Conservation (phyloP, 2,797 vertebrate species). For the Acropternis orthonyx region DNA sequence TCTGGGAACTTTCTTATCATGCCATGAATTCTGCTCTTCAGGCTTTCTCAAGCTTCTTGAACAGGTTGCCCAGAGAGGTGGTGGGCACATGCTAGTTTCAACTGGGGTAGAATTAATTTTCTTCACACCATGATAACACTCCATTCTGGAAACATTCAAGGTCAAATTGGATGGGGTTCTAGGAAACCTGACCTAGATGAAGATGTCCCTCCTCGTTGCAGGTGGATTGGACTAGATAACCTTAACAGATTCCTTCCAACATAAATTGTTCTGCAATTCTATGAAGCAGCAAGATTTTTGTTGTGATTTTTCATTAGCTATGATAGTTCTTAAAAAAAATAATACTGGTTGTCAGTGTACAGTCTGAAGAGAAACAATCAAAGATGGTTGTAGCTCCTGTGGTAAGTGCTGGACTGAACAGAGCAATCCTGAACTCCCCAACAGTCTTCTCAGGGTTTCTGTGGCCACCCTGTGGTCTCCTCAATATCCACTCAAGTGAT, state of each 20-base stretch:
- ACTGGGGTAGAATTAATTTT: background rate
- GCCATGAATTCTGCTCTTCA: background rate
- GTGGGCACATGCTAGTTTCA: background rate
- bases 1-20: background rate
- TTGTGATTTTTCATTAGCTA: background rate
- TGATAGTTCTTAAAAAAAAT: background rate
- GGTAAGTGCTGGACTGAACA: background rate
- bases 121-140: background rate
- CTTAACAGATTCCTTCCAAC: background rate
- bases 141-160: background rate
- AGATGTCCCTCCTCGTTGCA: background rate
- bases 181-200: background rate
- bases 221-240: fast-evolving
- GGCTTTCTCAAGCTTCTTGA: background rate
- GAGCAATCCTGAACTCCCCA: background rate
- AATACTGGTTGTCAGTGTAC: background rate
- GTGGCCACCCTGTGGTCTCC: background rate
- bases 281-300: background rate
- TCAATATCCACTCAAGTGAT: background rate
- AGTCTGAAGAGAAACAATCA: background rate
- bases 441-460: background rate
- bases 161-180: background rate
- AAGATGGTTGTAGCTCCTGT: background rate
- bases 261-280: background rate
- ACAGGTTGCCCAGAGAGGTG: background rate